phyloP scores from a whole-genome alignment of 2,113 vertebrate genomes.

The Equus quagga region DNA sequence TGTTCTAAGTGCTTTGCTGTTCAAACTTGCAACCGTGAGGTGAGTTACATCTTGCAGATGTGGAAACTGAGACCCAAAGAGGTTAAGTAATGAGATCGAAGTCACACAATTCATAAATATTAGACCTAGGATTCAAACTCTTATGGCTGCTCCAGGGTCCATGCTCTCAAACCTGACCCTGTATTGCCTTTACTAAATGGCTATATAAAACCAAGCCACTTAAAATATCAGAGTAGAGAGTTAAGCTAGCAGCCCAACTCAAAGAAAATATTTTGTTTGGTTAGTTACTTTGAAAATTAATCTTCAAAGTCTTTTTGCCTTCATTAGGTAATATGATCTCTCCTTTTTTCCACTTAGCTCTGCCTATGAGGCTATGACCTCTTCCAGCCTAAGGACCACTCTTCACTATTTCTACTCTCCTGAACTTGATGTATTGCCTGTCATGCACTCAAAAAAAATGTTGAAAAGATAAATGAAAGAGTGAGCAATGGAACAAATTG shows the following conservation, averaged over 20 bases:
- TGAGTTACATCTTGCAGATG: not conserved
- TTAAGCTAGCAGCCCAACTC: not conserved
- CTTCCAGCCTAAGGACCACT: not conserved
- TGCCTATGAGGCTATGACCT: not conserved
- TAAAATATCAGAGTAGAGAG: not conserved
- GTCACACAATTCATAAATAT: not conserved
- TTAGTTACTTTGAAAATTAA: slow-evolving; percentile 35
- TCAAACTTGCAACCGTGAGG: not conserved
- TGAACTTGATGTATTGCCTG: not conserved
- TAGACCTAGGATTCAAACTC: not conserved
- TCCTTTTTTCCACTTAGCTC: not conserved
- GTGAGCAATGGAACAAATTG: not conserved
- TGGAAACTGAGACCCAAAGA: not conserved
- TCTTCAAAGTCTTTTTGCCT: not conserved
- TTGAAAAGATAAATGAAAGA: not conserved
- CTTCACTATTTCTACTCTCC: not conserved
- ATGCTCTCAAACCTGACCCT: not conserved
- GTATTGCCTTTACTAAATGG: not conserved
- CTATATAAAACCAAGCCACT: not conserved
- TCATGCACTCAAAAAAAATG: not conserved
- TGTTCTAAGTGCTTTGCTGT: not conserved
- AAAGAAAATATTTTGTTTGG: slow-evolving; percentile 43
- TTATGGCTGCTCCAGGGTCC: not conserved
- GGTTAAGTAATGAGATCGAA: not conserved
- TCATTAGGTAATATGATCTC: not conserved